Percentiles rank a stretch among this genome's conserved stretches.
These are phyloP conservation scores for Dendroctonus ponderosae DNA, from an alignment of 1,140 invertebrate species.

Conservation along the genomic window DNA sequence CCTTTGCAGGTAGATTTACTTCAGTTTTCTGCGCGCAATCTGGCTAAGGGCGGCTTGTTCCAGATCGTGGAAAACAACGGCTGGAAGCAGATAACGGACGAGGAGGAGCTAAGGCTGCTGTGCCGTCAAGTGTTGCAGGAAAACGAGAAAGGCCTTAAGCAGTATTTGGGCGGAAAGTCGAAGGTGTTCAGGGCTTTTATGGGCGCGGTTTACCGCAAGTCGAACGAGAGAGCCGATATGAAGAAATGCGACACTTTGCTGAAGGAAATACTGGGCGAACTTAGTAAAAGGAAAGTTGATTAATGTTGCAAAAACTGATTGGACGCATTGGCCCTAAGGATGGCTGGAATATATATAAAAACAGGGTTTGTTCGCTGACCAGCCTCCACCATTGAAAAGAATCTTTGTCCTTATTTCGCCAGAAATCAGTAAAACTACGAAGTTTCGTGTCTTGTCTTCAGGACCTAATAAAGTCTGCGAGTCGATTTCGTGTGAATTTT, in stretches of 20 bases:
- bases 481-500: too few relatives aligned
- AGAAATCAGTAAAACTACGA: constrained; percentile 27
- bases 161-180: constrained; percentile 68
- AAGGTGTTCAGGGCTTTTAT: constrained; percentile 66
- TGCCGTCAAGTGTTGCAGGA: constrained; percentile 63
- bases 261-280: neutral
- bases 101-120: constrained; percentile 58
- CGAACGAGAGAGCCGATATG: constrained; percentile 68
- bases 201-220: constrained; percentile 58
- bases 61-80: constrained; percentile 64
- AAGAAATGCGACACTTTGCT: constrained; percentile 48
- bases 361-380: too few relatives aligned
- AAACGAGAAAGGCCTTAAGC: constrained; percentile 65
- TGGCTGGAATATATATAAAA: too few relatives aligned
- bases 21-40: neutral
- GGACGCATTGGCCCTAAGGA: too few relatives aligned
- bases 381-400: neutral
- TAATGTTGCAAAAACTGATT: too few relatives aligned
- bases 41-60: constrained; percentile 23
- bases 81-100: constrained; percentile 64
- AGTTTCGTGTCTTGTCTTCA: constrained; percentile 48
- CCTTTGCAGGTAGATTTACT: constrained; percentile 21
- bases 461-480: neutral
- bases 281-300: too few relatives aligned
- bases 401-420: constrained; percentile 34